Evolutionary conservation across 2,113 vertebrate genomes (phyloP).

Genomic region (Oxyura jamaicensis): DNA sequence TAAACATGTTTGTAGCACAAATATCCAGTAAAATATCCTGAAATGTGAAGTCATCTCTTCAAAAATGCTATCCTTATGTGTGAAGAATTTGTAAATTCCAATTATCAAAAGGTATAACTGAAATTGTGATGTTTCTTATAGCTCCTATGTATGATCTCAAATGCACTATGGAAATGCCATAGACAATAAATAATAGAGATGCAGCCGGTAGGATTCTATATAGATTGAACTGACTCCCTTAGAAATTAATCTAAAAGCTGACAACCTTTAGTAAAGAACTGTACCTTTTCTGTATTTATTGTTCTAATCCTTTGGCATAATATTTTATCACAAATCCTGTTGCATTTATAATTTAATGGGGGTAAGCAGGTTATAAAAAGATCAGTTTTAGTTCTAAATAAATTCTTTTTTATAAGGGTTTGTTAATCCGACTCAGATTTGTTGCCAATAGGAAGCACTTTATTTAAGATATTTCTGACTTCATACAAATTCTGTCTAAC

Average conservation of each 20-base stretch:
- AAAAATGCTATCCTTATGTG: background rate
- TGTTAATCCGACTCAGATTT: background rate
- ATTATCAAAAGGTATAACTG: background rate
- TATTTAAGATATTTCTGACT: background rate
- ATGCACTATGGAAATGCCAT: background rate
- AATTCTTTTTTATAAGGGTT: background rate
- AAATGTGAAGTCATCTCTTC: background rate
- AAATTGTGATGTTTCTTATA: background rate
- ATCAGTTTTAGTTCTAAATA: background rate
- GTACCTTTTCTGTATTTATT: background rate
- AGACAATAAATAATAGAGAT: background rate
- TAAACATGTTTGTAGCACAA: background rate
- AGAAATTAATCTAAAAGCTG: background rate
- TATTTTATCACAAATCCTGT: background rate
- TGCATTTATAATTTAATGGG: background rate
- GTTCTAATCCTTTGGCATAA: background rate
- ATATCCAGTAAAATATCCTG: background rate
- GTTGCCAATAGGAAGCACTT: background rate
- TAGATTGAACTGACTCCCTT: background rate
- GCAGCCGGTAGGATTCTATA: background rate
- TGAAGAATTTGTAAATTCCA: background rate
- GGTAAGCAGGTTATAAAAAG: background rate
- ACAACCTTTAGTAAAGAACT: background rate
- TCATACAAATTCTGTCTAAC: conserved; percentile 6
- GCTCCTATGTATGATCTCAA: background rate